phyloP scores from a whole-genome alignment of 2,888 invertebrate genomes.

The Serrognathus titanus region DNA sequence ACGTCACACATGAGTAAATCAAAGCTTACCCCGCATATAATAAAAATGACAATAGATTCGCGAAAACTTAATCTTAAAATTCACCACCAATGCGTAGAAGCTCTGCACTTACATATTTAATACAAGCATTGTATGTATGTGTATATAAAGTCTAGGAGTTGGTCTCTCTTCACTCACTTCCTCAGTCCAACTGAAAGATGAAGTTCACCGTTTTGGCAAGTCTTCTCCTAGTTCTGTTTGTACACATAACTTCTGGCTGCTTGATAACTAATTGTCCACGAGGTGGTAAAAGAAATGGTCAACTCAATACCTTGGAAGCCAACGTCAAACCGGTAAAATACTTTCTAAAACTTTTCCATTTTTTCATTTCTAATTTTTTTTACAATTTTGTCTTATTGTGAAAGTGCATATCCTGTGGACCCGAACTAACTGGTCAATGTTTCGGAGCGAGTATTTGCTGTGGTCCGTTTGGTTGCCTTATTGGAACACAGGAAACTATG shows the following conservation, averaged over 20 bases:
- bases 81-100: too few relatives aligned
- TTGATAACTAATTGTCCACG: constrained; percentile 66
- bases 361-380: too few relatives aligned
- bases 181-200: not conserved
- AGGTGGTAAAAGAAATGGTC: constrained; percentile 58
- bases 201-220: constrained; percentile 1
- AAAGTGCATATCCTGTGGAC: constrained; percentile 59
- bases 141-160: too few relatives aligned
- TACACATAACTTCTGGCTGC: constrained; percentile 44
- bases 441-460: constrained; percentile 64
- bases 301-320: constrained; percentile 33
- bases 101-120: too few relatives aligned
- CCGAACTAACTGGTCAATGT: constrained; percentile 57
- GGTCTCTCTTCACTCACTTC: too few relatives aligned
- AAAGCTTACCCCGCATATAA: too few relatives aligned
- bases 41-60: too few relatives aligned
- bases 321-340: constrained; percentile 50
- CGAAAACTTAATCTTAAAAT: too few relatives aligned
- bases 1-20: too few relatives aligned
- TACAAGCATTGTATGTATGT: too few relatives aligned
- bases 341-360: too few relatives aligned
- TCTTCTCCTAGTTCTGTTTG: constrained; percentile 4
- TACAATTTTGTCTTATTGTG: too few relatives aligned
- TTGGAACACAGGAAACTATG: constrained; percentile 56
- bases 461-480: constrained; percentile 59